Evolutionary conservation across 2,888 invertebrate genomes (phyloP).

Genomic region (Drosophila niveifrons): DNA sequence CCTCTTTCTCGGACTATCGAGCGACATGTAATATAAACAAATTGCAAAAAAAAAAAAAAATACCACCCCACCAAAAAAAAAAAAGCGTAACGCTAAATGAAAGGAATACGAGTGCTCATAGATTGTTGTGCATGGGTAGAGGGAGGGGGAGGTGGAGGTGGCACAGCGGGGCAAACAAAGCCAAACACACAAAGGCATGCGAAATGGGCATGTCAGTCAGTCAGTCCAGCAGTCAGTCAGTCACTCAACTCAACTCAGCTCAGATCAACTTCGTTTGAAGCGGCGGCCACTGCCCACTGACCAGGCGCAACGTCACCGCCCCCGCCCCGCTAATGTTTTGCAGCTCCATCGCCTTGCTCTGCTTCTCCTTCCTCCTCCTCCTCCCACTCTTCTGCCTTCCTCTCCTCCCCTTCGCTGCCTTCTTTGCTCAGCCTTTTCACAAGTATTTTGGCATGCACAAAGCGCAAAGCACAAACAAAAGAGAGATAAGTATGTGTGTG

Average conservation of each 20-base stretch:
- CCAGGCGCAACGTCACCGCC: constrained; percentile 49
- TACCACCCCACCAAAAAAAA: constrained; percentile 6
- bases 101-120: constrained; percentile 45
- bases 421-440: constrained; percentile 45
- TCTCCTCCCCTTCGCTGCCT: too few relatives aligned
- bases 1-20: not conserved
- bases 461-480: constrained; percentile 69
- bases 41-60: constrained; percentile 55
- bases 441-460: constrained; percentile 74
- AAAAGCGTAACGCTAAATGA: constrained; percentile 35
- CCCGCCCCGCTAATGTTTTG: constrained; percentile 20
- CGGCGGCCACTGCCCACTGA: constrained; percentile 66
- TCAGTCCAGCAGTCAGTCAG: constrained; percentile 31
- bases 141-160: not conserved
- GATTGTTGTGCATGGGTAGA: constrained; percentile 5
- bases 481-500: constrained; percentile 15
- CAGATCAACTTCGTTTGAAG: constrained; percentile 63
- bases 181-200: constrained; percentile 59
- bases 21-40: constrained; percentile 80
- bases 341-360: not conserved
- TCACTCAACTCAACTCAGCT: constrained; percentile 52
- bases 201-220: constrained; percentile 64
- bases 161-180: constrained; percentile 44
- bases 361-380: too few relatives aligned
- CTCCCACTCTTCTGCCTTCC: not conserved